Percentiles rank a stretch among this genome's conserved stretches.
phyloP scores from a whole-genome alignment of 2,888 invertebrate genomes.

The Pyrrhosoma nymphula region DNA sequence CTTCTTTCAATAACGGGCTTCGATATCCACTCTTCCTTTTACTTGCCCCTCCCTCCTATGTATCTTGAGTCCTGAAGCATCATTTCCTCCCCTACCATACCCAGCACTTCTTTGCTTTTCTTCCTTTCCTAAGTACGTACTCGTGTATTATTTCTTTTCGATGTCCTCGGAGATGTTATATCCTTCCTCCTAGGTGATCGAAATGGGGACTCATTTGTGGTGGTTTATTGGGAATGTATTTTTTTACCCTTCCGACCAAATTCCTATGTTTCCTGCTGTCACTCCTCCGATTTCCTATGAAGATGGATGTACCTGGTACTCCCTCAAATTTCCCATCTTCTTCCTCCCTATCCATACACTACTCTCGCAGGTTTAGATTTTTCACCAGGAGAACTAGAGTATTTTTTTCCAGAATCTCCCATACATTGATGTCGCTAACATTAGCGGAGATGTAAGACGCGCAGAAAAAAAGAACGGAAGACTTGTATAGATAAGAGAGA shows the following conservation, averaged over 20 bases:
- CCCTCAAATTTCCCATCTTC: background rate
- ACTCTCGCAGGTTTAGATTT: background rate
- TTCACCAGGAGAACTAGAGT: background rate
- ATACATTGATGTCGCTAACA: background rate
- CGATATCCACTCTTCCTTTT: no score
- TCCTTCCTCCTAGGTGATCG: conserved; percentile 14
- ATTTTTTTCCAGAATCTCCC: background rate
- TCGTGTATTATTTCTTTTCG: background rate
- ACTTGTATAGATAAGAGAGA: conserved; percentile 11
- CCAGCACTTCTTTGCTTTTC: no score
- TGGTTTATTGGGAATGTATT: background rate
- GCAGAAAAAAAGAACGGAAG: background rate
- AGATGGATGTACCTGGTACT: background rate
- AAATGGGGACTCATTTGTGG: background rate
- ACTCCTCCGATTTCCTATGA: no score
- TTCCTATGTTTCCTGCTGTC: background rate
- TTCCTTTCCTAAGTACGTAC: no score
- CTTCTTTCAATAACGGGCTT: no score
- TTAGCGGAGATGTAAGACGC: background rate
- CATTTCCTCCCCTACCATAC: no score
- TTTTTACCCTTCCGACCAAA: background rate
- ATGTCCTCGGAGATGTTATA: conserved; percentile 29
- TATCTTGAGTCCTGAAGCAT: no score
- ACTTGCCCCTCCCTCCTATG: no score
- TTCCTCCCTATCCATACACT: background rate